Evolutionary conservation across 2,888 invertebrate genomes (phyloP), one percentile per base, ranked within the genome.

Genomic region (Heliconius hortense): DNA sequence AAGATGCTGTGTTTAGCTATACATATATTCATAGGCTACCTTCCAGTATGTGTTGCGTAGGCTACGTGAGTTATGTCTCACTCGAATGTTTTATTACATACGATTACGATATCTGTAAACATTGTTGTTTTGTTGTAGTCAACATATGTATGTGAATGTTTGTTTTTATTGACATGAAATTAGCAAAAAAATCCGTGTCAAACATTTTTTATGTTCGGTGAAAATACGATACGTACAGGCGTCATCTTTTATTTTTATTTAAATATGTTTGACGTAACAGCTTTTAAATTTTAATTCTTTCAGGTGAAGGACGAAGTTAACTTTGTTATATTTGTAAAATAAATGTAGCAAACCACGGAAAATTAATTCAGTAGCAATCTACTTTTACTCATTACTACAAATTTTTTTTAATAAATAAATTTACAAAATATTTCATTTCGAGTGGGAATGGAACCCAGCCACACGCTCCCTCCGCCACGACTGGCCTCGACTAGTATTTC

Each of bases 11-110:
- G 21, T 69, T 4, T 24, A 59, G 18, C 10, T 35, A 13, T 35
- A 35, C 31, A 35, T 35, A 35, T 15, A 21, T 11, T n/a, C 35
- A 35, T 43, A 43, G 2, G 21, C 11, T 15, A 35, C 31, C 48
- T n/a, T 31, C 56, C 5, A 35, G 56, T 53, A 56, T 76, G 77
- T 63, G 76, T 69, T 74, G 79, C 78, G 80, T 79, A 77, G 78
- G 78, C 77, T 76, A 67, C 66, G 73, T 79, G 81, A 81, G 71
- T 80, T 76, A 77, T 76, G 71, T 78, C 73, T 74, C 64, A 68
- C 53, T 79, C 67, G 66, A 62, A 76, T 79, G 79, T 79, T 78
- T 79, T 80, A 77, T 78, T 72, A 62, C 63, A 24, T 64, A 56
- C 60, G 74, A 76, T 72, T 72, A 78, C 74, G 62, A 28, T 76